Percentiles rank a stretch among this genome's conserved stretches.
These are phyloP conservation scores for Lepus timidus DNA, from an alignment of 2,113 vertebrate genomes.

Conservation along the genomic window DNA sequence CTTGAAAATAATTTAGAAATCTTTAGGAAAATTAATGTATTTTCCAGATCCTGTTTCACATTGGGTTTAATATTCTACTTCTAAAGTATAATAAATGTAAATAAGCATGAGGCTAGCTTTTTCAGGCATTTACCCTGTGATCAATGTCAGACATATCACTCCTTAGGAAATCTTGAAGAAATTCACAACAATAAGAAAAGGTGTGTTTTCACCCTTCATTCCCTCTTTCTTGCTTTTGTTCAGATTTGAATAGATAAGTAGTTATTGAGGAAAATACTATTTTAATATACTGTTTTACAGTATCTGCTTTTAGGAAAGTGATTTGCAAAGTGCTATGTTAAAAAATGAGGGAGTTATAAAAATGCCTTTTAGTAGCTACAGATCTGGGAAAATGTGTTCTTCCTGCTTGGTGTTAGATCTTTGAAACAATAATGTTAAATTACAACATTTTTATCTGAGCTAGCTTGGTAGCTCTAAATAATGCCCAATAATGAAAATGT, in stretches of 20 bases:
- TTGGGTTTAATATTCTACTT: slow-evolving; percentile 61
- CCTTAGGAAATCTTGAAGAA: slow-evolving; percentile 70
- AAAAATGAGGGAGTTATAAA: slow-evolving; percentile 70
- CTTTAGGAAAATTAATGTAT: slow-evolving; percentile 63
- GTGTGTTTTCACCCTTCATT: slow-evolving; percentile 65
- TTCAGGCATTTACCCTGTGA: slow-evolving; percentile 53
- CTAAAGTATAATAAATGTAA: slow-evolving; percentile 64
- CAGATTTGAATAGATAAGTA: slow-evolving; percentile 67
- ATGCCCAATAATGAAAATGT: slow-evolving; percentile 51
- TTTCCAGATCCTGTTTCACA: slow-evolving; percentile 64
- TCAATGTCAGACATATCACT: slow-evolving; percentile 64
- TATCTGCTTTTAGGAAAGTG: slow-evolving; percentile 63
- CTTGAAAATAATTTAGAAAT: slow-evolving; percentile 65
- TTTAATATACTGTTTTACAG: slow-evolving; percentile 70
- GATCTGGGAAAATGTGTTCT: slow-evolving; percentile 65
- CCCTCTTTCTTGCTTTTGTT: slow-evolving; percentile 71
- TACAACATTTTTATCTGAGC: slow-evolving; percentile 59
- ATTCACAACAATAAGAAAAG: slow-evolving; percentile 62
- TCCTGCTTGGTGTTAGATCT: slow-evolving; percentile 52
- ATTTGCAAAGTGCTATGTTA: slow-evolving; percentile 76
- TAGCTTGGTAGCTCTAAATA: slow-evolving; percentile 65
- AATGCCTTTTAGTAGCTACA: slow-evolving; percentile 66
- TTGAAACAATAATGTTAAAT: slow-evolving; percentile 69
- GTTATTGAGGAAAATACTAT: slow-evolving; percentile 71
- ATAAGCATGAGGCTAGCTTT: slow-evolving; percentile 56